Base-by-base conservation (phyloP, 2,888 invertebrate genomes). In the Callyntrura guangdongensis region DNA sequence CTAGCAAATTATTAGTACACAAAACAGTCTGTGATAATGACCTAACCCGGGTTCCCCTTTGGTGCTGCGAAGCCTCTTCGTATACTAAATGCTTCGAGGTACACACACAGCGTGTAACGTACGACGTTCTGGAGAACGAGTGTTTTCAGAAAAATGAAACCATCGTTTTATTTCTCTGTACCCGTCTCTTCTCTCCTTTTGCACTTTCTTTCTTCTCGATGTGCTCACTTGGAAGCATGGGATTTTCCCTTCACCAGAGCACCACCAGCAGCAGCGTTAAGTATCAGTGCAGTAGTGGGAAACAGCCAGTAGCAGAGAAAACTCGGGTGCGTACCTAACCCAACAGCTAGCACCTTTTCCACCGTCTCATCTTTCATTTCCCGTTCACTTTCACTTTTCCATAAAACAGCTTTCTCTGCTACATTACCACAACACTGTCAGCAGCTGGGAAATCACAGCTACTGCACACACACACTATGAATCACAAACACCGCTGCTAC, bases 331-430 rank as follows among this genome's bases (percentile, higher is more conserved):
- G 59, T 79, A 36, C 27, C 79, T 36, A 36, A 36, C 36, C 36
- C 36, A 6, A 79, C 56, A 77, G 61, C 22, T 56, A 88, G 87
- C 87, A 88, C 87, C 83, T 89, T 67, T 82, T 82, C 45, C 64
- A 47, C 14, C 36, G 59, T 64, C 77, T 88, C 88, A 69, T 69
- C 88, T 83, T 61, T 89, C 89, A 89, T 89, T 89, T 89, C 89
- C 89, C 89, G 67, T 83, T 89, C 74, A 74, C 89, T 89, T 89
- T 89, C 89, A 83, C 89, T 89, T 36, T 64, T 83, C 47, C 17
- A 74, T 64, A 53, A 56, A 61, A 53, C 49, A 49, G n/a, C 49
- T 74, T 83, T 88, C 56, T 22, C 45, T 61, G 22, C 82, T 64
- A 82, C n/a, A 22, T 25, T 47, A 20, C 47, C 27, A 59, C 27